Evolutionary conservation across 2,888 invertebrate genomes (phyloP).

Genomic region (Disparrhopalites patrizii): DNA sequence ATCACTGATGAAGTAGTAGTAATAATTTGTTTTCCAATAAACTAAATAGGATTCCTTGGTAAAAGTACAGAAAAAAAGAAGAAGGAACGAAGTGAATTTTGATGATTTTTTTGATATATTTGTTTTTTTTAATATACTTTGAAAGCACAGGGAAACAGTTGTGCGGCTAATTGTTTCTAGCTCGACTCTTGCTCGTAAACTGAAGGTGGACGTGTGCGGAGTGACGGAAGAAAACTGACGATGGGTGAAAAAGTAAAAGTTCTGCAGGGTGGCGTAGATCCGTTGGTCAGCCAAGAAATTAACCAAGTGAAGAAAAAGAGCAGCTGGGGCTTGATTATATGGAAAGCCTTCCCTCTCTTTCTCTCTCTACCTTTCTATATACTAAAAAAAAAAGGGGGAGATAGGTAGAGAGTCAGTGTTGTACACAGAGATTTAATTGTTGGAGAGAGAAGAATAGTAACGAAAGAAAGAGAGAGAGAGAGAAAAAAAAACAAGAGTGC

Average conservation of each 20-base stretch:
- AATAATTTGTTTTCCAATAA: too few species aligned
- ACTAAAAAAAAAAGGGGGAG: neutral
- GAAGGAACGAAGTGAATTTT: too few species aligned
- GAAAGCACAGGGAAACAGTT: too few species aligned
- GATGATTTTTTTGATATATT: too few species aligned
- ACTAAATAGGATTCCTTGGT: too few species aligned
- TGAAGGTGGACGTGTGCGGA: conserved; percentile 30
- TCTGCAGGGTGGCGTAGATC: conserved; percentile 28
- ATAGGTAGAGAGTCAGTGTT: neutral
- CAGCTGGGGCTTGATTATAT: conserved; percentile 16
- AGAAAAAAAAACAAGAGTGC: neutral
- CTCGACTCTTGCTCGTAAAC: conserved; percentile 33
- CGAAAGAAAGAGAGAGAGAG: too few species aligned
- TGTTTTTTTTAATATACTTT: too few species aligned
- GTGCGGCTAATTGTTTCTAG: conserved; percentile 29
- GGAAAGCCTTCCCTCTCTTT: neutral
- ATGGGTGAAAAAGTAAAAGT: conserved; percentile 39
- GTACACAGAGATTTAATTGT: neutral
- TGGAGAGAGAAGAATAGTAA: too few species aligned
- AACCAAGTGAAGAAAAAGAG: conserved; percentile 21
- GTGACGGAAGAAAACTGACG: conserved; percentile 40
- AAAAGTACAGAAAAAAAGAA: too few species aligned
- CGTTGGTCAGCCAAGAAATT: conserved; percentile 21
- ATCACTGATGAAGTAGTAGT: too few species aligned
- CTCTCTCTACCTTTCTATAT: neutral